phyloP scores from a whole-genome alignment of 1,140 invertebrate species.

The Aphis craccivora region DNA sequence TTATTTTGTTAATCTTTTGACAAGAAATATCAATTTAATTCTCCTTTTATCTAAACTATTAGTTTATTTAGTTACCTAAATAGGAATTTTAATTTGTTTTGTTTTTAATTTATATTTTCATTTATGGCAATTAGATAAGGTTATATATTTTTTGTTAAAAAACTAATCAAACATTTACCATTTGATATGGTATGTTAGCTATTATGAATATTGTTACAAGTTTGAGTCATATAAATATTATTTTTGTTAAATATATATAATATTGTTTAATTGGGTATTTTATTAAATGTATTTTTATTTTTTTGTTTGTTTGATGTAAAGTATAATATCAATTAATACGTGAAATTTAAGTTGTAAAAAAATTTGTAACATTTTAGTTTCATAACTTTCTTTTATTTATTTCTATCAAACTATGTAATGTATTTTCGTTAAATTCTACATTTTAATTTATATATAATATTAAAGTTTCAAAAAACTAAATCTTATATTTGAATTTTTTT shows the following conservation, averaged over 20 bases:
- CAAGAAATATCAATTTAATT: background rate
- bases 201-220: background rate
- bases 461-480: background rate
- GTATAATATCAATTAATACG: background rate
- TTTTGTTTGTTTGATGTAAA: background rate
- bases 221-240: background rate
- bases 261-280: slow-evolving; percentile 3
- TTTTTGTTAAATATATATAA: background rate
- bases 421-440: background rate
- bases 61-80: background rate
- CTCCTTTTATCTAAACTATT: background rate
- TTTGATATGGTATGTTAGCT: background rate
- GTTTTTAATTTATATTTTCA: background rate
- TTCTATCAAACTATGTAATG: background rate
- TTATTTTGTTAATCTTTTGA: background rate
- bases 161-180: slow-evolving; percentile 25
- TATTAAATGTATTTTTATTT: background rate
- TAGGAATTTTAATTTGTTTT: background rate
- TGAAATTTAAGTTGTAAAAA: slow-evolving; percentile 24
- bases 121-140: background rate
- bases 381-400: background rate
- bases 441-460: background rate
- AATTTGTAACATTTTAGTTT: background rate
- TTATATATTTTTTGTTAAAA: background rate
- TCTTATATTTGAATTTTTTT: background rate